Conservation (phyloP, 2,888 invertebrate genomes). For the Limnephilus auricula region DNA sequence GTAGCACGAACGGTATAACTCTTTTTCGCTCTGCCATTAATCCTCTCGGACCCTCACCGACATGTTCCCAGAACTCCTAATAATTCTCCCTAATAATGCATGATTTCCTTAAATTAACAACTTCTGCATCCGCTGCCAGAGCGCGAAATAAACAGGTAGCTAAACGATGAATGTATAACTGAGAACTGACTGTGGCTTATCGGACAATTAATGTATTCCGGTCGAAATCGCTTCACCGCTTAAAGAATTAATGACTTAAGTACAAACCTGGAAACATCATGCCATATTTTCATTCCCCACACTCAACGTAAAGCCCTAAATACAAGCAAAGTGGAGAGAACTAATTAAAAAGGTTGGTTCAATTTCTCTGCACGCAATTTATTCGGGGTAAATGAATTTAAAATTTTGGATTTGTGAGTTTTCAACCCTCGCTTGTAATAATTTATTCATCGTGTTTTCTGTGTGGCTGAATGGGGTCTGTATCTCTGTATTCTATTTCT, state of each 20-base stretch:
- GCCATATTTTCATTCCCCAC: neutral
- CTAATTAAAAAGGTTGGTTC: neutral
- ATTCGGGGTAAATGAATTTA: neutral
- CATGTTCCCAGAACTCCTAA: neutral
- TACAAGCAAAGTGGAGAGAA: neutral
- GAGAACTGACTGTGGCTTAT: slow-evolving; percentile 46
- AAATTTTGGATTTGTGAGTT: neutral
- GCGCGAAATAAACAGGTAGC: slow-evolving; percentile 49
- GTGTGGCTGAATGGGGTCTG: neutral
- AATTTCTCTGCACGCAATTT: neutral
- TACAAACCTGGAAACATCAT: neutral
- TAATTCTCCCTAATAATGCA: slow-evolving; percentile 14
- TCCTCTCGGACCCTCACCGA: neutral
- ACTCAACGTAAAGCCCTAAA: neutral
- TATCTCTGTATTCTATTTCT: neutral
- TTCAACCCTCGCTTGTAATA: neutral
- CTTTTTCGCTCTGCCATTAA: neutral
- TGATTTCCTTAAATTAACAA: slow-evolving; percentile 9
- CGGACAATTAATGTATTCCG: slow-evolving; percentile 58
- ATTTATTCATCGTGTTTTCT: neutral
- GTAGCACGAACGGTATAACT: neutral
- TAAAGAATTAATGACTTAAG: slow-evolving; percentile 14
- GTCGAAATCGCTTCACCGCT: slow-evolving; percentile 46
- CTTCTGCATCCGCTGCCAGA: slow-evolving; percentile 10
- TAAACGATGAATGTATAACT: slow-evolving; percentile 52